These are phyloP conservation scores for Scrobipalpa costella DNA, from an alignment of 2,888 invertebrate species.

Conservation along the genomic window DNA sequence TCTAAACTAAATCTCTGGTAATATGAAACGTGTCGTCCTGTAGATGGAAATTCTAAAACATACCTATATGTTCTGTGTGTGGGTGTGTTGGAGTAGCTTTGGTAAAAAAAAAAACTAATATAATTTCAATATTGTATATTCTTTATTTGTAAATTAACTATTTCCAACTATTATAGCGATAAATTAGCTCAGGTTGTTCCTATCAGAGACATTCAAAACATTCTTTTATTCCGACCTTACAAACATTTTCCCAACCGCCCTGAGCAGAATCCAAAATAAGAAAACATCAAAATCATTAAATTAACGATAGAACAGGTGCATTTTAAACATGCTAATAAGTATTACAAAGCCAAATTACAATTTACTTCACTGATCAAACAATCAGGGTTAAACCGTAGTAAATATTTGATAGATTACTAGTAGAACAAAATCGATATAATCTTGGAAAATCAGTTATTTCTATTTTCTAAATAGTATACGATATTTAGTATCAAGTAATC, in stretches of 20 bases:
- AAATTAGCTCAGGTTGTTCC: conserved; percentile 64
- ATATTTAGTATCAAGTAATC: too few species aligned
- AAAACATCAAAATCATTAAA: conserved; percentile 66
- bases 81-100: background rate
- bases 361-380: conserved; percentile 40
- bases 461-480: too few species aligned
- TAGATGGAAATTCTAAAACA: too few species aligned
- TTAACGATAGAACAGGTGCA: conserved; percentile 65
- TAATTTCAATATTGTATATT: conserved; percentile 28
- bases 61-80: too few species aligned
- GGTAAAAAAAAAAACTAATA: background rate
- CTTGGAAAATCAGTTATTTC: background rate
- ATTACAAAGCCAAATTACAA: conserved; percentile 54
- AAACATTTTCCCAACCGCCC: conserved; percentile 51
- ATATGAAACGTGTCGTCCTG: too few species aligned
- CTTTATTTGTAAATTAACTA: conserved; percentile 65
- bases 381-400: conserved; percentile 31
- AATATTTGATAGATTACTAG: background rate
- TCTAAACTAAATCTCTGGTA: too few species aligned
- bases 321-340: conserved; percentile 65
- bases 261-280: conserved; percentile 67
- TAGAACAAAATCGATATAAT: background rate
- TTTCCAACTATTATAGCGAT: conserved; percentile 69
- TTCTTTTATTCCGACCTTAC: conserved; percentile 48
- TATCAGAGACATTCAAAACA: conserved; percentile 42